These are phyloP conservation scores for Todus mexicanus DNA, from an alignment of 2,797 vertebrate genomes.

Conservation along the genomic window DNA sequence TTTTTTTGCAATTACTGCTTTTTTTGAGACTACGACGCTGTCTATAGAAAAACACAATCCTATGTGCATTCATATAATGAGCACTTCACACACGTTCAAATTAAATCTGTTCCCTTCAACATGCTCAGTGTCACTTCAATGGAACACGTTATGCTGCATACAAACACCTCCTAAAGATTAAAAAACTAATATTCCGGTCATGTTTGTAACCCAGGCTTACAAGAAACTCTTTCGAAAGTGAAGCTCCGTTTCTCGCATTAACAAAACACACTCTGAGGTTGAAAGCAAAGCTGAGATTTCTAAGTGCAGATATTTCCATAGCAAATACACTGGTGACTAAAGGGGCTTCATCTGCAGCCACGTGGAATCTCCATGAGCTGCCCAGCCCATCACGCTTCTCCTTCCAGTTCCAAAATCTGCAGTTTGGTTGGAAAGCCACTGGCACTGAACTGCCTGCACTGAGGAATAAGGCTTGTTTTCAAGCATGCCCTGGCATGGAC, in stretches of 20 bases:
- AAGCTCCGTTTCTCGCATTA: neutral
- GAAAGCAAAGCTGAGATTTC: neutral
- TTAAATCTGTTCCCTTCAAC: neutral
- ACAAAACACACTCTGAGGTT: neutral
- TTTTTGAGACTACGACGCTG: neutral
- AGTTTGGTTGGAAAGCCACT: neutral
- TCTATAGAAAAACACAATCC: neutral
- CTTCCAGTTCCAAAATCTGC: neutral
- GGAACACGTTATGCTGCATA: fast-evolving
- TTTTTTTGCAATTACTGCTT: neutral
- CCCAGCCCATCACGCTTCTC: neutral
- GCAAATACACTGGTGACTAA: neutral
- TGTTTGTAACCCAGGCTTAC: neutral
- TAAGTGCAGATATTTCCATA: neutral
- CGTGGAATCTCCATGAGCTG: neutral
- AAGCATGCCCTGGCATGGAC: neutral
- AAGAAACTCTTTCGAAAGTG: neutral
- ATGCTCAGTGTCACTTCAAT: neutral
- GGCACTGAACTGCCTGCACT: neutral
- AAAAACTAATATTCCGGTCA: neutral
- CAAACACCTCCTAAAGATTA: neutral
- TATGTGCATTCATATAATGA: neutral
- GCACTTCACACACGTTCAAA: neutral
- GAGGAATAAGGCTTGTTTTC: neutral
- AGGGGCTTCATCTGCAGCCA: neutral